phyloP scores from a whole-genome alignment of 2,888 invertebrate genomes.

The Drosophila prolongata region DNA sequence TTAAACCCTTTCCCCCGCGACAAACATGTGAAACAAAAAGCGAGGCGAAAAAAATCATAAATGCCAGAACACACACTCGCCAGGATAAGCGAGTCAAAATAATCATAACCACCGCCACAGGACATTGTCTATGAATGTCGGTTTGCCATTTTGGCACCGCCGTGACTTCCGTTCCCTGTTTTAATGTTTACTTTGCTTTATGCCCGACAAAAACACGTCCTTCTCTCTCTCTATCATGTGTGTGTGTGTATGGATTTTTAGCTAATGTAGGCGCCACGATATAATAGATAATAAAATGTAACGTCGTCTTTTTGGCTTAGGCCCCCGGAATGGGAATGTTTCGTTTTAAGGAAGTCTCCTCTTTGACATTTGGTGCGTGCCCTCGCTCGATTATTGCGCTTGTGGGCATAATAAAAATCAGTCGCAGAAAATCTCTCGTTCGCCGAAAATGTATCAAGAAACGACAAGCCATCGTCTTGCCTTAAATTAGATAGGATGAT shows the following conservation, averaged over 20 bases:
- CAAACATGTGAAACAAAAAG: conserved; percentile 13
- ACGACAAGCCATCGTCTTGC: conserved; percentile 52
- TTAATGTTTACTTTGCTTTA: conserved; percentile 76
- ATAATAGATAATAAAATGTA: conserved; percentile 80
- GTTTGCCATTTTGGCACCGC: conserved; percentile 58
- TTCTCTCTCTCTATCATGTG: conserved; percentile 21
- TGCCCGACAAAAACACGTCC: conserved; percentile 48
- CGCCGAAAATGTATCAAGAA: conserved; percentile 50
- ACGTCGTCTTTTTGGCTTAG: conserved; percentile 73
- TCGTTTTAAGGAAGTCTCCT: conserved; percentile 25
- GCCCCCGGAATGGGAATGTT: conserved; percentile 25
- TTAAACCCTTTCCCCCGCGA: neutral
- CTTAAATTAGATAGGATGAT: conserved; percentile 75
- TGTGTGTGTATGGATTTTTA: conserved; percentile 57
- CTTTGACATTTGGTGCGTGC: conserved; percentile 51
- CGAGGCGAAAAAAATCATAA: conserved; percentile 34
- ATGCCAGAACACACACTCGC: conserved; percentile 25
- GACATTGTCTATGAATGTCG: conserved; percentile 47
- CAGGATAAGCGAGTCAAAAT: conserved; percentile 57
- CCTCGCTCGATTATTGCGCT: conserved; percentile 71
- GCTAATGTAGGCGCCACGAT: conserved; percentile 73
- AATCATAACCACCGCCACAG: conserved; percentile 74
- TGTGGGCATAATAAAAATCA: conserved; percentile 72
- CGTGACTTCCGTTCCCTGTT: conserved; percentile 73
- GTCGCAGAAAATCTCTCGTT: conserved; percentile 58